Conservation (phyloP, 2,888 invertebrate species). For the Melinaea menophilus region DNA sequence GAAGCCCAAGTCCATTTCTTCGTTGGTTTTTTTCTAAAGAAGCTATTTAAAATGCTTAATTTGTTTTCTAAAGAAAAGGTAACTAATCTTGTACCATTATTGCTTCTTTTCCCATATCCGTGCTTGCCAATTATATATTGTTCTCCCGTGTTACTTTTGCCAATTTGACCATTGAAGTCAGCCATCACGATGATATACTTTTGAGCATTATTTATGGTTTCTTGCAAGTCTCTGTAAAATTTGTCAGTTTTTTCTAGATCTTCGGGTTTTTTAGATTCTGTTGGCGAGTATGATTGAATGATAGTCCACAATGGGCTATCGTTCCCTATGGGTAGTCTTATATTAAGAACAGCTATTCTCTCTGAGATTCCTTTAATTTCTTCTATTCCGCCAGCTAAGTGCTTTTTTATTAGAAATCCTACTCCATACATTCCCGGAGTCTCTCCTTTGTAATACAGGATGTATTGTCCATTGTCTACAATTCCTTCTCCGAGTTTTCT, state of each 20-base stretch:
- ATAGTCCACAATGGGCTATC: slow-evolving; percentile 24
- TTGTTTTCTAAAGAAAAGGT: slow-evolving; percentile 30
- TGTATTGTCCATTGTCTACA: slow-evolving; percentile 12
- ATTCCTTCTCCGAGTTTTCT: slow-evolving; percentile 18
- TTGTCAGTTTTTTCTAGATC: slow-evolving; percentile 6
- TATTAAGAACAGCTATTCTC: slow-evolving; percentile 29
- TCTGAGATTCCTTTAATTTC: slow-evolving; percentile 33
- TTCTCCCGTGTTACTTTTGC: slow-evolving; percentile 9
- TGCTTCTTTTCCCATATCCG: slow-evolving; percentile 29
- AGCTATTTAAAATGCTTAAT: slow-evolving; percentile 12
- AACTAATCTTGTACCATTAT: slow-evolving; percentile 28
- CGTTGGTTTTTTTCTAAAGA: slow-evolving; percentile 31
- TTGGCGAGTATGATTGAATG: slow-evolving; percentile 32
- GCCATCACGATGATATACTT: slow-evolving; percentile 29
- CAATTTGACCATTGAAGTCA: slow-evolving; percentile 5
- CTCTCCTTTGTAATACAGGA: slow-evolving; percentile 19
- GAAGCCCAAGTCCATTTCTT: slow-evolving; percentile 36
- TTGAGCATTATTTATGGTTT: slow-evolving; percentile 8
- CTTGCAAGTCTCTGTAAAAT: slow-evolving; percentile 16
- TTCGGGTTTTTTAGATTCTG: slow-evolving; percentile 27
- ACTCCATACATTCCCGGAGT: slow-evolving; percentile 13
- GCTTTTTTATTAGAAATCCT: slow-evolving; percentile 21
- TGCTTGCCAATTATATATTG: slow-evolving; percentile 24
- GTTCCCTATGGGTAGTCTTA: slow-evolving; percentile 13
- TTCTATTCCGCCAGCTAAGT: slow-evolving; percentile 19